Conservation (phyloP, 2,113 vertebrate species). For the Alosa alosa region DNA sequence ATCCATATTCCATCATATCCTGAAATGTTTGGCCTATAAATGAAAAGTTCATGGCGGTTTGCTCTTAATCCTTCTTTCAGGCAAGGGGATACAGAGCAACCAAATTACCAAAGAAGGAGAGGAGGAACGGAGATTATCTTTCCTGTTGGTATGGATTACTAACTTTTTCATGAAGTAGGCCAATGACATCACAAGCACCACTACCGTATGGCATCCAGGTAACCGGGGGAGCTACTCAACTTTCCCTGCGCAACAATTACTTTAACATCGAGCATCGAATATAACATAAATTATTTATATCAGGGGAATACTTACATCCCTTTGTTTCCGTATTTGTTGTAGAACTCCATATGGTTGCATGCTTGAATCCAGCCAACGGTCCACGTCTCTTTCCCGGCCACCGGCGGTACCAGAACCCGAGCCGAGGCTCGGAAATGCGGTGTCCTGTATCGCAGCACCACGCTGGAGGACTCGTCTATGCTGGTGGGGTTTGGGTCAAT, state of each 20-base stretch:
- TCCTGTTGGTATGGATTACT: not conserved
- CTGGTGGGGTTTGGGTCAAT: slow-evolving; percentile 95
- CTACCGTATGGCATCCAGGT: not conserved
- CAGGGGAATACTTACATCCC: slow-evolving; percentile 86
- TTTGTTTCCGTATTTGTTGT: slow-evolving; percentile 91
- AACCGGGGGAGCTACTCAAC: not conserved
- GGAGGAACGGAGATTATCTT: not conserved
- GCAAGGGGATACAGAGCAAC: not conserved
- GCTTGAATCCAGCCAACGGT: slow-evolving; percentile 98
- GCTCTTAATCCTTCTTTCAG: too few species aligned
- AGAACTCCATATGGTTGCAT: slow-evolving; percentile 98
- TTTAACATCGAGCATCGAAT: not conserved
- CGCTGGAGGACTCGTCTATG: slow-evolving; percentile 94
- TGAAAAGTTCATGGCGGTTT: too few species aligned
- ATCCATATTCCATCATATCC: not conserved
- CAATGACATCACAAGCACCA: not conserved
- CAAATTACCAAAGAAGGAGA: not conserved
- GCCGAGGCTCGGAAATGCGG: slow-evolving; percentile 94
- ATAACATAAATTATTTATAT: not conserved
- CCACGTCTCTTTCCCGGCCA: slow-evolving; percentile 92
- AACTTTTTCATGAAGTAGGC: not conserved
- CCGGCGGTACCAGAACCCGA: slow-evolving; percentile 87
- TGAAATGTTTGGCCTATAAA: not conserved
- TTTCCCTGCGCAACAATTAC: not conserved
- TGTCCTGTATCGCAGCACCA: slow-evolving; percentile 95